Evolutionary conservation across 2,113 vertebrate genomes (phyloP).

Genomic region (Climacteris rufus): DNA sequence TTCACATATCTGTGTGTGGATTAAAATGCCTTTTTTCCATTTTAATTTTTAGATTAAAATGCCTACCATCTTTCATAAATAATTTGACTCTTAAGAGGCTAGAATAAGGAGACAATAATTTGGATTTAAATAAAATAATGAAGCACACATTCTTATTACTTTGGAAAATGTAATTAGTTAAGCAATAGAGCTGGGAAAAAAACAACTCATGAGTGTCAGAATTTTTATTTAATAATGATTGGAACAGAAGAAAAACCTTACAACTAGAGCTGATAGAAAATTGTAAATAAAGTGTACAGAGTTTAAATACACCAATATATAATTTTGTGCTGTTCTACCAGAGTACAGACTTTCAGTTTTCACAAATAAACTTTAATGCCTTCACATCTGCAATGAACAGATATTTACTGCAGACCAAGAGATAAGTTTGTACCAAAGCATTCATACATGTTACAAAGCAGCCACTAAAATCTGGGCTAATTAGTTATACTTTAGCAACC

Average conservation of each 20-base stretch:
- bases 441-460: not conserved
- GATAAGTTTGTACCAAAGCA: not conserved
- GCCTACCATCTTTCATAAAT: not conserved
- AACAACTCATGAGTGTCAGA: not conserved
- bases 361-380: not conserved
- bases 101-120: not conserved
- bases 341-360: not conserved
- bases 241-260: not conserved
- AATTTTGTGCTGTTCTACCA: not conserved
- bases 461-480: not conserved
- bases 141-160: not conserved
- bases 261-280: not conserved
- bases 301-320: not conserved
- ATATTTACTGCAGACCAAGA: not conserved
- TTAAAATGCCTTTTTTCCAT: not conserved
- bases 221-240: not conserved
- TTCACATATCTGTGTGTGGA: not conserved
- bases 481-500: not conserved
- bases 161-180: not conserved
- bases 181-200: not conserved
- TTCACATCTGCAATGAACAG: not conserved
- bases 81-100: not conserved
- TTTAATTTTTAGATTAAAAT: too few relatives aligned
- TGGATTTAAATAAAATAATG: not conserved
- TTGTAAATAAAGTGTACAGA: not conserved